Percentiles rank a stretch among this genome's conserved stretches.
Conservation (phyloP, 2,888 invertebrate species). For the Brachylomia viminalis region DNA sequence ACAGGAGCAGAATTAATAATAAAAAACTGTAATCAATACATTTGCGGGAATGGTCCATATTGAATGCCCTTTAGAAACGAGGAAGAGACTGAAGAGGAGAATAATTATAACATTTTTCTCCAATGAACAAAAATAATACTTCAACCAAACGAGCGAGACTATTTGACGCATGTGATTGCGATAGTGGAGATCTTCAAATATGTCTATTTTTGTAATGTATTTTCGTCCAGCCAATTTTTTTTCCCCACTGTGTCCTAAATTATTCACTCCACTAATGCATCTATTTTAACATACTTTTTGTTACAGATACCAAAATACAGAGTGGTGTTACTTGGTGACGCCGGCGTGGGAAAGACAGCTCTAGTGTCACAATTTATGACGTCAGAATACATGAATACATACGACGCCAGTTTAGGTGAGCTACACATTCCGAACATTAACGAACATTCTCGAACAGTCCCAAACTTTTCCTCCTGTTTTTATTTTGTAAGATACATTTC, state of each 20-base stretch:
- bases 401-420: conserved; percentile 97
- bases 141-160: background rate
- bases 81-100: too few species aligned
- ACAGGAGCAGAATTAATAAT: background rate
- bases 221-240: background rate
- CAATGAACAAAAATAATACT: background rate
- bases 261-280: conserved; percentile 10
- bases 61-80: background rate
- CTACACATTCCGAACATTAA: conserved; percentile 51
- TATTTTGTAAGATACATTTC: conserved; percentile 17
- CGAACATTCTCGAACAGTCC: conserved; percentile 25
- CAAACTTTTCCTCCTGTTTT: conserved; percentile 16
- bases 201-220: background rate
- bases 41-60: background rate
- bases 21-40: background rate
- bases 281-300: conserved; percentile 37
- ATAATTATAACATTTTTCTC: background rate
- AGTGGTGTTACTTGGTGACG: conserved; percentile 95
- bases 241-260: background rate
- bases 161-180: background rate
- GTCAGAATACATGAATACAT: conserved; percentile 98
- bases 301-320: conserved; percentile 92
- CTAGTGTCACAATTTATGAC: conserved; percentile 98
- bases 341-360: conserved; percentile 97
- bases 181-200: background rate